Percentiles rank a stretch among this genome's conserved stretches.
Conservation (phyloP, 30 jellyfish, hydroid and myxozoan genomes). For the Chrysaora quinquecirrha region DNA sequence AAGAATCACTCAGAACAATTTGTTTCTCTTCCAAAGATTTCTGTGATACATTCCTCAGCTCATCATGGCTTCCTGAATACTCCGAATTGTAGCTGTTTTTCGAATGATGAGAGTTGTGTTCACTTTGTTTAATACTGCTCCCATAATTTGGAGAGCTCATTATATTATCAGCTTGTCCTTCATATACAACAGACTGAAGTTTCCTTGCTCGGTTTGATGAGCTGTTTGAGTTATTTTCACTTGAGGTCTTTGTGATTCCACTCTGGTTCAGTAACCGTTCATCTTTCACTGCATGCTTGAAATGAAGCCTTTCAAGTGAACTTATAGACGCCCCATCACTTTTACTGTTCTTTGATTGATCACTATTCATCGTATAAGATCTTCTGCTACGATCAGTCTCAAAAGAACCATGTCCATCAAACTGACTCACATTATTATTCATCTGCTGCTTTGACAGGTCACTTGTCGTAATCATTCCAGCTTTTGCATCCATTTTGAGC, state of each 20-base stretch:
- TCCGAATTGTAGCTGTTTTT: neutral
- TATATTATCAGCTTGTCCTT: too few species aligned
- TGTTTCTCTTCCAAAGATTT: neutral
- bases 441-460: too few species aligned
- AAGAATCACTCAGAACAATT: neutral
- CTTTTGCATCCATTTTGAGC: too few species aligned
- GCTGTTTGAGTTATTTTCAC: too few species aligned
- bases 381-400: neutral
- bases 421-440: too few species aligned
- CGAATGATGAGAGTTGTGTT: neutral
- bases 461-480: too few species aligned
- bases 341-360: slow-evolving; percentile 16
- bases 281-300: neutral
- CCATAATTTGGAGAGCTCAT: neutral
- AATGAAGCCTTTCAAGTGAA: neutral
- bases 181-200: too few species aligned
- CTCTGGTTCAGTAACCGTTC: neutral
- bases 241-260: neutral
- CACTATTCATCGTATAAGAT: slow-evolving; percentile 31
- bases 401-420: neutral
- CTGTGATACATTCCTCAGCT: neutral
- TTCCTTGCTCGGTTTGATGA: too few species aligned
- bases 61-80: neutral
- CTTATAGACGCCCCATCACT: neutral
- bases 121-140: neutral